Evolutionary conservation across 2,113 vertebrate genomes (phyloP).

Genomic region (Lepus europaeus): DNA sequence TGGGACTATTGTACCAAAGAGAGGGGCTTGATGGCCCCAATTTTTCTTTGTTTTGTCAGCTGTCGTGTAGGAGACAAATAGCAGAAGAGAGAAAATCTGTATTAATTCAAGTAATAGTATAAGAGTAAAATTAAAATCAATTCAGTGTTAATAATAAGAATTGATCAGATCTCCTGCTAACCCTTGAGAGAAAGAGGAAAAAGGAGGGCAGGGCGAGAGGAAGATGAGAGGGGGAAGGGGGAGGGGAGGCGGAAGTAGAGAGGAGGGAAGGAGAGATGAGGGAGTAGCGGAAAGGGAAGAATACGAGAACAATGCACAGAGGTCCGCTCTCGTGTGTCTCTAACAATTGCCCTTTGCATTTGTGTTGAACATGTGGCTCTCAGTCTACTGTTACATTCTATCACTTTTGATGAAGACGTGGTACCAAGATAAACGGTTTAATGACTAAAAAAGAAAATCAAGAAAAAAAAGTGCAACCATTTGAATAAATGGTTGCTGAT

Average conservation of each 20-base stretch:
- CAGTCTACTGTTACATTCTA: conserved; percentile 1
- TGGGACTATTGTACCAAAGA: conserved; percentile 50
- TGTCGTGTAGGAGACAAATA: conserved; percentile 56
- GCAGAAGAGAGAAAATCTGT: conserved; percentile 25
- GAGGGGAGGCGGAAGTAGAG: not conserved
- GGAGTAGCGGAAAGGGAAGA: not conserved
- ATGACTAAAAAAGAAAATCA: conserved; percentile 16
- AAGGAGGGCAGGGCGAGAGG: not conserved
- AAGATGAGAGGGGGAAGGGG: not conserved
- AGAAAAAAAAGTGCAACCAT: not conserved
- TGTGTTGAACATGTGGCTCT: not conserved
- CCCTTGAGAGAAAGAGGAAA: not conserved
- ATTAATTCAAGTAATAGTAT: conserved; percentile 54
- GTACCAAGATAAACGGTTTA: not conserved
- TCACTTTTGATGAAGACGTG: conserved; percentile 30
- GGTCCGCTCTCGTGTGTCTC: not conserved
- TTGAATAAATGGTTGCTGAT: not conserved
- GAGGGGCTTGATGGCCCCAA: conserved; percentile 34
- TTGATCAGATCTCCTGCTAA: not conserved
- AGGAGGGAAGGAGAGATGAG: not conserved
- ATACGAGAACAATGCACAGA: not conserved
- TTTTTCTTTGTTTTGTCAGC: conserved; percentile 55
- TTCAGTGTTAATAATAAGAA: conserved; percentile 42
- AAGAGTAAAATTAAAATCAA: conserved; percentile 50
- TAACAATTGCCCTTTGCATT: not conserved